Conservation (phyloP, 2,888 invertebrate genomes). For the Emmelina monodactyla region DNA sequence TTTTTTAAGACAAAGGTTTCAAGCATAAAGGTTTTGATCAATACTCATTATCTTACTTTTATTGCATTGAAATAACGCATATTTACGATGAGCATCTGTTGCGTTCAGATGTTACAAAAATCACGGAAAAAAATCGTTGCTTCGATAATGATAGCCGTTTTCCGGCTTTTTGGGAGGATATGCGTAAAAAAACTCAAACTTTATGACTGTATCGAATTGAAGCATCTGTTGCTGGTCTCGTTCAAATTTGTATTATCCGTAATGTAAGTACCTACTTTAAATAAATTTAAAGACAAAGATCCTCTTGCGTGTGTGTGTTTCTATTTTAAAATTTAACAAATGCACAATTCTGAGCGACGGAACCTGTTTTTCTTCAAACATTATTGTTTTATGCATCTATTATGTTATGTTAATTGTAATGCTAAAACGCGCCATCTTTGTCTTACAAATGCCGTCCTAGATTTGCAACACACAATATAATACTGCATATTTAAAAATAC, state of each 20-base stretch:
- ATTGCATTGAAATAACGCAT: too few relatives aligned
- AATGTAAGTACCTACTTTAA: too few relatives aligned
- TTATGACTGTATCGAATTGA: conserved; percentile 23
- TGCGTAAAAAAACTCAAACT: conserved; percentile 21
- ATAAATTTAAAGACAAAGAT: background rate
- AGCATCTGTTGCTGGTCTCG: conserved; percentile 26
- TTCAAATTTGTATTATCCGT: too few relatives aligned
- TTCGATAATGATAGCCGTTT: conserved; percentile 33
- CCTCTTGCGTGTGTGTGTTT: conserved; percentile 12
- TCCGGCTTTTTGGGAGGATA: conserved; percentile 28
- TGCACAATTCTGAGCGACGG: conserved; percentile 37
- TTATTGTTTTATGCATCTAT: conserved; percentile 46
- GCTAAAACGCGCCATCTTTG: conserved; percentile 52
- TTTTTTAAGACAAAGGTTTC: too few relatives aligned
- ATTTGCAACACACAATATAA: conserved; percentile 26
- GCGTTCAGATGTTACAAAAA: conserved; percentile 30
- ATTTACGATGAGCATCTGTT: conserved; percentile 37
- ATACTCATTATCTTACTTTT: too few relatives aligned
- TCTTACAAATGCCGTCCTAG: conserved; percentile 50
- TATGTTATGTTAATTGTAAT: conserved; percentile 50
- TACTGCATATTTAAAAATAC: background rate
- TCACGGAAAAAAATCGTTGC: conserved; percentile 33
- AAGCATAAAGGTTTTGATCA: too few relatives aligned
- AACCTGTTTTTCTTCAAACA: conserved; percentile 49
- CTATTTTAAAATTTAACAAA: conserved; percentile 26